A percentile compares a stretch with the other conserved stretches of the same genome.
Evolutionary conservation across 30 jellyfish, hydroid and myxozoan species (phyloP).

Genomic region (Turritopsis rubra): DNA sequence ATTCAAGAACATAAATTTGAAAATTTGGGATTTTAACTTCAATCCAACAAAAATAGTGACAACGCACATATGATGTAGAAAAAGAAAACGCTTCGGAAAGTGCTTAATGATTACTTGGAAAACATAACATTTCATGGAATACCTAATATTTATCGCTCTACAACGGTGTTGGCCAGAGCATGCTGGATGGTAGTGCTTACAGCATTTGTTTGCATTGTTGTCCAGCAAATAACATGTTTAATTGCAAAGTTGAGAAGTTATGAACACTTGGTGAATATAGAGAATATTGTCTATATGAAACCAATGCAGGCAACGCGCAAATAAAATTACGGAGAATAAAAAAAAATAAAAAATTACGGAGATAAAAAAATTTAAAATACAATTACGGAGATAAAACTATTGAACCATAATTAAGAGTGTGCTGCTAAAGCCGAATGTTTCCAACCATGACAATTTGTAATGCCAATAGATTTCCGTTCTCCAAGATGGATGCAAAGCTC

Average conservation of each 20-base stretch:
- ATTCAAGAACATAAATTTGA: too few relatives aligned
- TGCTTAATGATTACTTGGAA: background rate
- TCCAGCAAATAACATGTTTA: constrained; percentile 2
- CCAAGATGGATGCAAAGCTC: background rate
- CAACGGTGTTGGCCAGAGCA: background rate
- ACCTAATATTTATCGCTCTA: constrained; percentile 16
- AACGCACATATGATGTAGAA: too few relatives aligned
- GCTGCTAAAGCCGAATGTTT: too few relatives aligned
- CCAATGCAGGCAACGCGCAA: too few relatives aligned
- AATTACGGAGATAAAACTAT: too few relatives aligned
- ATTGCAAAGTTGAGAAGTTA: background rate
- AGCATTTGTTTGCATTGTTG: constrained; percentile 12
- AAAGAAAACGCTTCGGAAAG: too few relatives aligned
- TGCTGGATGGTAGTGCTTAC: constrained; percentile 19
- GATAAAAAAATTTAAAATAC: too few relatives aligned
- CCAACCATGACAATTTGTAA: constrained; percentile 44
- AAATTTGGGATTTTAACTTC: too few relatives aligned
- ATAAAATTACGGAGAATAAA: too few relatives aligned
- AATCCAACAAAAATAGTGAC: too few relatives aligned
- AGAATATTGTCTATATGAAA: background rate
- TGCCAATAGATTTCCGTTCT: constrained; percentile 4
- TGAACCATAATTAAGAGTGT: too few relatives aligned
- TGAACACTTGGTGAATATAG: background rate
- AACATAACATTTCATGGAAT: constrained; percentile 35
- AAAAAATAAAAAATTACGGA: too few relatives aligned